Evolutionary conservation across 1,140 invertebrate genomes (phyloP).

Genomic region (Neodiprion virginianus): DNA sequence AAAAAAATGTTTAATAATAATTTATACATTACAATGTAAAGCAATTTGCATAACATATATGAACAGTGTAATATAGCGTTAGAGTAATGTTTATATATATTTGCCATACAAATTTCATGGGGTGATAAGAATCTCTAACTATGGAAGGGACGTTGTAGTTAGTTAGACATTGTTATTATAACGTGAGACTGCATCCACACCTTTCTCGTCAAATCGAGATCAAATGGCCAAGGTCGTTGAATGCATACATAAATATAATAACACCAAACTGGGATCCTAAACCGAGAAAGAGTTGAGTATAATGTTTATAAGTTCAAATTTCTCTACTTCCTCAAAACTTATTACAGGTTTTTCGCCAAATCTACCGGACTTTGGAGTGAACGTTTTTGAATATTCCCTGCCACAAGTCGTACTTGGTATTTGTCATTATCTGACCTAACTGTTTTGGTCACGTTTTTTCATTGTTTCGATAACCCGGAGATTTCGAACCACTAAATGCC

Average conservation of each 20-base stretch:
- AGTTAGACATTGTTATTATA: background rate
- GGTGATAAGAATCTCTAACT: background rate
- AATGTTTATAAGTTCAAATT: too few species aligned
- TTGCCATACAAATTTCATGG: conserved; percentile 11
- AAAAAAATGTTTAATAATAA: conserved; percentile 5
- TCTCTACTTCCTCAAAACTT: too few species aligned
- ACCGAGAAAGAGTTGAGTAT: too few species aligned
- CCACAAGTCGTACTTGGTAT: too few species aligned
- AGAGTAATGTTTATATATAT: conserved; percentile 1
- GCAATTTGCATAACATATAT: background rate
- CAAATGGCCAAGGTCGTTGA: conserved; percentile 5
- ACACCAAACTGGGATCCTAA: too few species aligned
- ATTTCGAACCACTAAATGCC: background rate
- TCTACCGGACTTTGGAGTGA: too few species aligned
- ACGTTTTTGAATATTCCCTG: too few species aligned
- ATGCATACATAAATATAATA: background rate
- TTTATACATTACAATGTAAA: background rate
- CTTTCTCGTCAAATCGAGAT: conserved; percentile 15
- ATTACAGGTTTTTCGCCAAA: too few species aligned
- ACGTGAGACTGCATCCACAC: background rate
- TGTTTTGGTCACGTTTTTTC: too few species aligned
- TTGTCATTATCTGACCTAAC: too few species aligned
- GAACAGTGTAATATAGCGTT: background rate
- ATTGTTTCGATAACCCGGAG: background rate
- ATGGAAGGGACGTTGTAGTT: conserved; percentile 1